A percentile compares a stretch with the other conserved stretches of the same genome.
Conservation (phyloP, 2,113 vertebrate species). For the Nannospalax galili region DNA sequence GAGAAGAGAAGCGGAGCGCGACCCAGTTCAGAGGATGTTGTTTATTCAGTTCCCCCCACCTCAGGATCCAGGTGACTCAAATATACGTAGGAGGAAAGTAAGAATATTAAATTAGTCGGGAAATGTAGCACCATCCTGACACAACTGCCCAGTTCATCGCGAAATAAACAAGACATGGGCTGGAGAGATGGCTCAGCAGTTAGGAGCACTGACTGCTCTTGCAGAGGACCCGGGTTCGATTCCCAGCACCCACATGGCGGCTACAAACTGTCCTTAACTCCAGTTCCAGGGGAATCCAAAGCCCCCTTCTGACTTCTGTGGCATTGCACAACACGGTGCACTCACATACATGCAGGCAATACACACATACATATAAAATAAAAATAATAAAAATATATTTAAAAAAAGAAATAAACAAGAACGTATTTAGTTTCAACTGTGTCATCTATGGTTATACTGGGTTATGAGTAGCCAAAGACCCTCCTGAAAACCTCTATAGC, state of each 20-base stretch:
- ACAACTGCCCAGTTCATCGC: neutral
- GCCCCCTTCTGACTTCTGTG: no score
- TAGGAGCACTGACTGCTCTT: no score
- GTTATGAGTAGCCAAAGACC: neutral
- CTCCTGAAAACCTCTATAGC: neutral
- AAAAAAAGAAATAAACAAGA: neutral
- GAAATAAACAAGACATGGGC: no score
- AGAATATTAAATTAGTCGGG: neutral
- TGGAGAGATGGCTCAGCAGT: no score
- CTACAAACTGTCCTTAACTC: no score
- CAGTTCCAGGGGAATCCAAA: no score
- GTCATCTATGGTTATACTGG: neutral
- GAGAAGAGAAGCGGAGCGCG: neutral
- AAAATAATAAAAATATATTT: no score
- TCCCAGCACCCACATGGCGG: no score
- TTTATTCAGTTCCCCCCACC: neutral
- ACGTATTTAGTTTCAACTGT: neutral
- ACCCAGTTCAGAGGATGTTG: neutral
- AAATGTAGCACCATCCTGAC: neutral
- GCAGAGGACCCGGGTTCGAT: no score
- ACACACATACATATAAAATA: no score
- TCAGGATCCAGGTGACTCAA: neutral
- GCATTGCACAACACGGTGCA: no score
- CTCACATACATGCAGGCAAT: no score
- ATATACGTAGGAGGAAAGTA: neutral